Percentiles rank a stretch among this genome's conserved stretches.
Evolutionary conservation across 1,140 invertebrate genomes (phyloP).

Genomic region (Drosophila micromelanica): DNA sequence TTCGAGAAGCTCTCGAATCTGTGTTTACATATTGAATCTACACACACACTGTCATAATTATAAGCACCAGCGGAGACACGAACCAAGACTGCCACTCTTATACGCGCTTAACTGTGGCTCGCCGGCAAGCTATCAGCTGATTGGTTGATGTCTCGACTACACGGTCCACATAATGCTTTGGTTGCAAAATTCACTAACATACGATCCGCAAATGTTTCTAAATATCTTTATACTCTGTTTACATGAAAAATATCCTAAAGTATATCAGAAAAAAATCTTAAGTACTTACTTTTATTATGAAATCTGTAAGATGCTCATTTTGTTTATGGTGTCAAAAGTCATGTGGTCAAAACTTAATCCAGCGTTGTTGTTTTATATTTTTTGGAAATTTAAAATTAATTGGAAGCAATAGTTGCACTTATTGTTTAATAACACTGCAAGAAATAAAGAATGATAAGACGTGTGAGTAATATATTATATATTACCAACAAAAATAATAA

Average conservation of each 20-base stretch:
- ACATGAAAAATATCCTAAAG: too few relatives aligned
- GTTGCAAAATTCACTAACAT: constrained; percentile 19
- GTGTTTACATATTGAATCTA: too few relatives aligned
- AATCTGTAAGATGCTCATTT: constrained; percentile 28
- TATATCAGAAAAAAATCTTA: not conserved
- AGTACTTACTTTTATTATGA: constrained; percentile 33
- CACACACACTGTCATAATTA: not conserved
- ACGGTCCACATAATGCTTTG: constrained; percentile 4
- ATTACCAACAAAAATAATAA: too few relatives aligned
- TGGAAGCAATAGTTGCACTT: constrained; percentile 64
- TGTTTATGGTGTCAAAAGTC: constrained; percentile 3
- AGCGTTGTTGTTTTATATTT: constrained; percentile 4
- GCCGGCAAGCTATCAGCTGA: not conserved
- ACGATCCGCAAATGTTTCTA: constrained; percentile 9
- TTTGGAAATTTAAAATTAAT: constrained; percentile 53
- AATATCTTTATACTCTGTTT: too few relatives aligned
- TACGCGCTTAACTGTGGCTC: not conserved
- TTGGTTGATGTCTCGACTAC: constrained; percentile 7
- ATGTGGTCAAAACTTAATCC: constrained; percentile 24
- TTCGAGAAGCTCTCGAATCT: too few relatives aligned
- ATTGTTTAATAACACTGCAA: constrained; percentile 43
- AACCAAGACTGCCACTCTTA: constrained; percentile 16
- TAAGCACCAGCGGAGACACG: constrained; percentile 17
- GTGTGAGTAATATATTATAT: not conserved
- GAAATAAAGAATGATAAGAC: not conserved